Evolutionary conservation across 2,888 invertebrate genomes (phyloP), one percentile per base, ranked within the genome.

Genomic region (Alloplasta piceator): DNA sequence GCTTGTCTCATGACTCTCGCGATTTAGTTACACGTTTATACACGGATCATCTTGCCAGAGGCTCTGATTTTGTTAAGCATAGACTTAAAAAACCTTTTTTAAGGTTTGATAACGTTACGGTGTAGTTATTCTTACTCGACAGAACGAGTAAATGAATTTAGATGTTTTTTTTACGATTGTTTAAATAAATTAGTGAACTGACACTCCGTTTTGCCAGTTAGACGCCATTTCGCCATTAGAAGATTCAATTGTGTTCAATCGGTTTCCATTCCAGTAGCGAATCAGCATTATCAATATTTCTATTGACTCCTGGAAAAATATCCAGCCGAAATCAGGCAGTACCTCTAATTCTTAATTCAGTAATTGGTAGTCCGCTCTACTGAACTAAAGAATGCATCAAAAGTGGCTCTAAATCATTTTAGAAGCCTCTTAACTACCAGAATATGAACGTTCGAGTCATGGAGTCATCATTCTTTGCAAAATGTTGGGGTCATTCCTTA

Each of bases 1-100:
- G 78, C 78, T 61, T 75, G 78, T 60, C 74, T 73, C 63, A 67
- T 76, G 82, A 81, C 68, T 82, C 78, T 66, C 61, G 74, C 70
- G 72, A 82, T 82, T 78, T 41, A 80, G 58, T 55, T 72, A 14
- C 14, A 12, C 48, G 39, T 58, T n/a, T 46, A 58, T 41, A 58
- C 7, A 50, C 26, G 7, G 14, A 41, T 41, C 10, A 14, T n/a
- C 39, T 9, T 38, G 39, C 50, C 39, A 4, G n/a, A n/a, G 50
- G 61, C 41, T 70, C 41, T 14, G 46, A 50, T 70, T 76, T 63
- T 46, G 14, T 41, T 63, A n/a, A 39, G 36, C 26, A 26, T 26
- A 3, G n/a, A 43, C 63, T 63, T 63, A 41, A n/a, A n/a, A n/a
- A n/a, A n/a, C n/a, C n/a, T 63, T 39, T 63, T 46, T 9, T n/a